Evolutionary conservation across 2,113 vertebrate species (phyloP).

Genomic region (Tinamus guttatus): DNA sequence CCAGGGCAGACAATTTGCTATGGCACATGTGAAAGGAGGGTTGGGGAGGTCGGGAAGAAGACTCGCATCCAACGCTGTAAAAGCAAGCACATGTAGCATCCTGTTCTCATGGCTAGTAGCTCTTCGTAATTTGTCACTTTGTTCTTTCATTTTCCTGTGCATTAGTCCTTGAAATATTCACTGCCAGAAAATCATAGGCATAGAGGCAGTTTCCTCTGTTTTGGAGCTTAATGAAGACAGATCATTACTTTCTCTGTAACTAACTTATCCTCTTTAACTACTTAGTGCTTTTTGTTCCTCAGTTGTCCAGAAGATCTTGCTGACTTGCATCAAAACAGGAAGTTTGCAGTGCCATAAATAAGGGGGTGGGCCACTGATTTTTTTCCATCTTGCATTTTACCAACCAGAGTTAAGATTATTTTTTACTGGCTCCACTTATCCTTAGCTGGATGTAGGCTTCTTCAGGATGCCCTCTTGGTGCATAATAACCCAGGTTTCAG

Average conservation of each 20-base stretch:
- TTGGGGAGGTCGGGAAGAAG: background rate
- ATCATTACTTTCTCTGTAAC: constrained; percentile 37
- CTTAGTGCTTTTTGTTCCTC: constrained; percentile 34
- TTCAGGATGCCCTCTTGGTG: background rate
- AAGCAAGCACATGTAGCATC: background rate
- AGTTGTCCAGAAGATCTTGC: constrained; percentile 42
- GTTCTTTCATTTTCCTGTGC: background rate
- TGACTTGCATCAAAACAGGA: constrained; percentile 57
- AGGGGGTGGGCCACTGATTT: constrained; percentile 5
- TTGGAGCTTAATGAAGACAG: background rate
- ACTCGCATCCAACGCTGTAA: background rate
- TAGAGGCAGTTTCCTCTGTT: background rate
- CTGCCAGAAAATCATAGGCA: background rate
- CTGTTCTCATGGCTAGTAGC: background rate
- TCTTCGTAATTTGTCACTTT: background rate
- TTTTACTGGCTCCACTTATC: background rate
- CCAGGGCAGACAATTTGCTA: background rate
- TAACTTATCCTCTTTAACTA: constrained; percentile 12
- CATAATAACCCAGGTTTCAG: background rate
- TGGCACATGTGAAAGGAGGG: background rate
- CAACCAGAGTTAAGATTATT: constrained; percentile 8
- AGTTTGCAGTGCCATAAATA: constrained; percentile 52
- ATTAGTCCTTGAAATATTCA: background rate
- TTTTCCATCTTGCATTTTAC: background rate
- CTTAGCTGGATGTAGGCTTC: background rate